A percentile compares a stretch with the other conserved stretches of the same genome.
phyloP scores from a whole-genome alignment of 2,888 invertebrate species.

The Leucania comma region DNA sequence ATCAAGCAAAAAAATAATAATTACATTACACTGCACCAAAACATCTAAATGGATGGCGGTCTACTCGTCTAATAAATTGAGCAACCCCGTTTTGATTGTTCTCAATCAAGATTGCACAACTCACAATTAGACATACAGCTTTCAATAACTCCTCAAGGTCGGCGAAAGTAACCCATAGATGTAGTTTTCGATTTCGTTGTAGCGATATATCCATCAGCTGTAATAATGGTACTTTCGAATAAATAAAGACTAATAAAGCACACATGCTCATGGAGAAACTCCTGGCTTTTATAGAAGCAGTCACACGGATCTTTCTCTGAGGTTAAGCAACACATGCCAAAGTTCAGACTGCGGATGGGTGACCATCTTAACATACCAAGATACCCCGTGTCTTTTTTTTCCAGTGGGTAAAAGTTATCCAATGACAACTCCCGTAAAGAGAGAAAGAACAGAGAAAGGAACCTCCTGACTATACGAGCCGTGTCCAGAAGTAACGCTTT shows the following conservation, averaged over 20 bases:
- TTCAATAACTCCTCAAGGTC: constrained; percentile 79
- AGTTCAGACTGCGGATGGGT: background rate
- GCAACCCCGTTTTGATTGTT: constrained; percentile 79
- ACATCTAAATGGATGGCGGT: constrained; percentile 44
- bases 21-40: constrained; percentile 9
- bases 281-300: background rate
- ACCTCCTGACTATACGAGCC: no score
- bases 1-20: background rate
- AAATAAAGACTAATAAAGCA: constrained; percentile 14
- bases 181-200: constrained; percentile 75
- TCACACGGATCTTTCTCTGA: background rate
- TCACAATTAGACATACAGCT: constrained; percentile 77
- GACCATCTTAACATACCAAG: background rate
- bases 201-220: constrained; percentile 45
- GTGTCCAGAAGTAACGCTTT: no score
- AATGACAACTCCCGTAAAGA: no score
- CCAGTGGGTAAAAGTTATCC: no score
- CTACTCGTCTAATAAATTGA: constrained; percentile 66
- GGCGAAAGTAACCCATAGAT: constrained; percentile 75
- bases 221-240: constrained; percentile 44
- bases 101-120: constrained; percentile 75
- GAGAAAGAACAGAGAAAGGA: no score
- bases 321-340: background rate
- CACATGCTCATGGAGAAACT: background rate
- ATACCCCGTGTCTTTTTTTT: no score